These are phyloP conservation scores for Cirrhinus mrigala DNA, from an alignment of 2,797 vertebrate species.

Conservation along the genomic window DNA sequence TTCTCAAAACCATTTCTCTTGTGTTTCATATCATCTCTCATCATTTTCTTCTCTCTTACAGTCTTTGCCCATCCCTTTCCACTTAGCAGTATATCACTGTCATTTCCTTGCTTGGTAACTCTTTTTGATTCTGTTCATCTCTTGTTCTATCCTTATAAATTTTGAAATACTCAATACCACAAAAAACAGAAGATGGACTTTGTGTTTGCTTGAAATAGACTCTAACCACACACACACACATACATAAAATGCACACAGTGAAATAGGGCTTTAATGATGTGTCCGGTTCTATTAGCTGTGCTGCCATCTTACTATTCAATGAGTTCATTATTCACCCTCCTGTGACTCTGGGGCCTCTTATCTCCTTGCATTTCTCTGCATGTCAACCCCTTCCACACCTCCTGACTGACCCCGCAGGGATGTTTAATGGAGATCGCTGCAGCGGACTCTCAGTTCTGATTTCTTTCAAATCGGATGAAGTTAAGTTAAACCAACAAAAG, in stretches of 20 bases:
- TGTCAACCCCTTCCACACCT: slow-evolving; percentile 47
- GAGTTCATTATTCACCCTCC: slow-evolving; percentile 45
- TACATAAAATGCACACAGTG: slow-evolving; percentile 28
- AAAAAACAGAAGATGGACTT: neutral
- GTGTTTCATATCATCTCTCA: slow-evolving; percentile 8
- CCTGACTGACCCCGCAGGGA: slow-evolving; percentile 36
- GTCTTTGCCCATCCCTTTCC: neutral
- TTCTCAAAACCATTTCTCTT: slow-evolving; percentile 10
- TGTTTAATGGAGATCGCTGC: slow-evolving; percentile 27
- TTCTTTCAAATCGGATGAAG: slow-evolving; percentile 33
- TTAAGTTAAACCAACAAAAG: slow-evolving; percentile 39
- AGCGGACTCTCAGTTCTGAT: slow-evolving; percentile 41
- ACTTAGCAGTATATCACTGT: slow-evolving; percentile 5
- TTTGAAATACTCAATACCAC: slow-evolving; percentile 6
- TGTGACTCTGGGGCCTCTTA: slow-evolving; percentile 40
- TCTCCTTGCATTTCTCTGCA: slow-evolving; percentile 33
- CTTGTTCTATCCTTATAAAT: slow-evolving; percentile 3
- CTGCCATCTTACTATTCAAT: slow-evolving; percentile 49
- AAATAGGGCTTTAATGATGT: slow-evolving; percentile 47
- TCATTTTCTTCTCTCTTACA: neutral
- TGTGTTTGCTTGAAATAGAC: slow-evolving; percentile 5
- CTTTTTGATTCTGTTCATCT: slow-evolving; percentile 14
- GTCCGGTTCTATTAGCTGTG: slow-evolving; percentile 48
- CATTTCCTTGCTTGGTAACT: neutral
- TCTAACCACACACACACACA: neutral